Base-by-base conservation (phyloP, 1,140 invertebrate species). In the Anagrus nilaparvatae region DNA sequence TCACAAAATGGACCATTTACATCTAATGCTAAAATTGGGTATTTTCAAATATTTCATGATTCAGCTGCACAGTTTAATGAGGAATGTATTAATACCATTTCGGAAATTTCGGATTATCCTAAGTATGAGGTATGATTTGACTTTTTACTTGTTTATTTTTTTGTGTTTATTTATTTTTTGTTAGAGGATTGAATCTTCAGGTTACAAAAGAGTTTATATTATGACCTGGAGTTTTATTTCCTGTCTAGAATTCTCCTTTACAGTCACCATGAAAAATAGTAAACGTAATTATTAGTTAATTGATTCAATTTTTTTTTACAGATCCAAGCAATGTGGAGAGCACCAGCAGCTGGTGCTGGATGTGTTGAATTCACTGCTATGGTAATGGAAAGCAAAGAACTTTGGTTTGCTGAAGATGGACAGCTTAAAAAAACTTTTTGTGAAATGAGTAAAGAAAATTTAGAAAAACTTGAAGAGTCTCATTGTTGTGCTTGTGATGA, bases 351-450 rank as follows among this genome's bases (percentile, higher is more conserved):
- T 1, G 85, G 85, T 5, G 84, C 85, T 2, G 89, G 88, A 40
- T 96, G 91, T 58, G 79, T 95, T 14, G 71, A 79, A 41, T 70
- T 57, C 50, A 89, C 86, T 42, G 88, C 90, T 0, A 91, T 91
- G 73, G 82, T 97, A 1, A 79, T 90, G 49, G 88, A 95, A 60
- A 77, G 80, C 49, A 67, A 77, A 9, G 74, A 78, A 23, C 71
- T 77, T 6, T 97, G 93, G 92, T 96, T 79, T 59, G 84, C 87
- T 17, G 90, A 95, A 53, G 91, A 95, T 50, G 89, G 84, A 0
- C 74, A 74, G 27, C 68, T 97, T 6, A 85, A 79, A 1, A 78
- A 78, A 54, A 79, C 80, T 33, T 72, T 97, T 25, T 97, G 93
- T 60, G 87, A 93, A 59, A 75, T 79, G 60, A 79, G 71, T 17